These are phyloP conservation scores for Dermolepida albohirtum DNA, from an alignment of 2,888 invertebrate genomes.

Conservation along the genomic window DNA sequence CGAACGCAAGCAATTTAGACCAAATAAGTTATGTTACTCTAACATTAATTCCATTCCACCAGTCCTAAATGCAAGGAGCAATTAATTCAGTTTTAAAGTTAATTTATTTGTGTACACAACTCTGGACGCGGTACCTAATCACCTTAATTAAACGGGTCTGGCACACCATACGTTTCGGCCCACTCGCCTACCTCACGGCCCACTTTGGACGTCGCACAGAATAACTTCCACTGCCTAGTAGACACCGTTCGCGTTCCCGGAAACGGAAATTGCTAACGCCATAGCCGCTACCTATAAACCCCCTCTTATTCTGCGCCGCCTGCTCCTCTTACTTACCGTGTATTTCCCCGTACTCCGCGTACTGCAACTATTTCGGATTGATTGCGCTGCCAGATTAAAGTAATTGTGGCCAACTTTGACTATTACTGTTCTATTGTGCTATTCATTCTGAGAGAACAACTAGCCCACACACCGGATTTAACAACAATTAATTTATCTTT, in stretches of 20 bases:
- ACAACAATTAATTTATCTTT: slow-evolving; percentile 36
- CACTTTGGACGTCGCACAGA: background rate
- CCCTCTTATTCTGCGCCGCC: slow-evolving; percentile 28
- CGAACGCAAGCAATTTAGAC: too few species aligned
- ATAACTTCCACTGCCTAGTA: slow-evolving; percentile 3
- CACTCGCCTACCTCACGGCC: slow-evolving; percentile 25
- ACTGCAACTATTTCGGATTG: slow-evolving; percentile 55
- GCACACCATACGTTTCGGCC: slow-evolving; percentile 52
- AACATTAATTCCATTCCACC: slow-evolving; percentile 57
- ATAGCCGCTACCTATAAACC: slow-evolving; percentile 20
- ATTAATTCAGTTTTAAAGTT: slow-evolving; percentile 67
- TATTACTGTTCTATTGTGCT: slow-evolving; percentile 63
- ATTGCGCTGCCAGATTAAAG: slow-evolving; percentile 62
- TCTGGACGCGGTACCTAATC: slow-evolving; percentile 63
- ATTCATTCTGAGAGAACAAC: slow-evolving; percentile 56
- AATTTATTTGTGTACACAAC: slow-evolving; percentile 66
- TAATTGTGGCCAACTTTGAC: slow-evolving; percentile 64
- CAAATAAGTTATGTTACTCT: too few species aligned
- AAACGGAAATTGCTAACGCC: slow-evolving; percentile 17
- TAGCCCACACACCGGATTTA: slow-evolving; percentile 30
- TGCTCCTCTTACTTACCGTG: slow-evolving; percentile 20
- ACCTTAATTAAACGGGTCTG: slow-evolving; percentile 66
- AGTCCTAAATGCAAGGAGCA: slow-evolving; percentile 64
- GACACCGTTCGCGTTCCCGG: slow-evolving; percentile 31
- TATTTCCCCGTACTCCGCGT: slow-evolving; percentile 11